Base-by-base conservation (phyloP, 37 sponge, comb jelly and placozoan genomes). In the Aplysina aerophoba region DNA sequence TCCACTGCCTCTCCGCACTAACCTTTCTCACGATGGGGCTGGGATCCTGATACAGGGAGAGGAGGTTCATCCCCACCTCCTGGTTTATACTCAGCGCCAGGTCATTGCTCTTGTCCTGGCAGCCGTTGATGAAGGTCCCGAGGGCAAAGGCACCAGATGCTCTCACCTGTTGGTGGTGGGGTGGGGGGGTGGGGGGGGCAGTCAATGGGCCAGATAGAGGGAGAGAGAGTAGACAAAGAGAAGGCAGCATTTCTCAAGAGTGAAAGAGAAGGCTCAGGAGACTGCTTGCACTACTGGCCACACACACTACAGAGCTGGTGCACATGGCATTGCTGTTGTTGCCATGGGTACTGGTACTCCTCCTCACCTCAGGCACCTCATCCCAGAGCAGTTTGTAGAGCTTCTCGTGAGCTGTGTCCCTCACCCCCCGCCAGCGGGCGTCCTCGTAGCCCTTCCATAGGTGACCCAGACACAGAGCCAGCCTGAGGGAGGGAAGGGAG, bases 121-220 rank as follows among this genome's bases (percentile, higher is more conserved):
- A 38, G 17, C 72, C 53, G 62, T 90, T 94, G 31, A 98, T 78
- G 88, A 94, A 98, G 12, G 91, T 95, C 17, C 98, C 96, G 62
- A 98, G 86, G 4, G 96, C 94, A 88, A 92, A 98, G 39, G 93
- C 95, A 31, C 89, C 96, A 55, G 94, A 85, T 31, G 98, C 90
- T 40, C 98, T 82, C 11, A 95, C 96, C 96, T 97, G 37, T 61
- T 61, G 11, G 4, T 59, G 15, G 50, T 3, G 50, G 50, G 8
- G 50, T 11, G 11, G 34, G 36, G 66, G 0, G 5, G 82, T 20
- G 37, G 59, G 35, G 3, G 34, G 33, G 38, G 11, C 6, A 80
- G 25, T 13, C 19, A 54, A 17, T 39, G 22, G 20, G 69, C 11
- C 3, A 81, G 62, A 13, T 39, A 81, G 56, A 81, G 8, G 13